A percentile compares a stretch with the other conserved stretches of the same genome.
phyloP scores from a whole-genome alignment of 2,113 vertebrate genomes.

The Notechis scutatus region DNA sequence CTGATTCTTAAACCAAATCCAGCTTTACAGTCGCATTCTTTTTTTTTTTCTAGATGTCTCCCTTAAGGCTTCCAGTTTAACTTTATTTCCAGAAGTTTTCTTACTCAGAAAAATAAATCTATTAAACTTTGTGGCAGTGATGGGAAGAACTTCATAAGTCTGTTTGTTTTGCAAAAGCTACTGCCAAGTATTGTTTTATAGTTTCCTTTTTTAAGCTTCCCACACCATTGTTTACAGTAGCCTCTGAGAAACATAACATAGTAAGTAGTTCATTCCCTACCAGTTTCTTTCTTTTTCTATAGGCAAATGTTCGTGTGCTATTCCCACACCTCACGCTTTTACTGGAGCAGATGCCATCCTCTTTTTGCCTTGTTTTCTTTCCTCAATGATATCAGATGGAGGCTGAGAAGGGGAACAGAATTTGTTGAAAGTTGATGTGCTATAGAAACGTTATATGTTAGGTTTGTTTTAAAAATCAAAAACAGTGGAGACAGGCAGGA shows the following conservation, averaged over 20 bases:
- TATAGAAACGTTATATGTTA: slow-evolving; percentile 15
- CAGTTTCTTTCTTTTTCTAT: slow-evolving; percentile 54
- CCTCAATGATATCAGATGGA: slow-evolving; percentile 23
- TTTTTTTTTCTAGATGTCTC: not conserved
- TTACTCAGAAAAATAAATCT: slow-evolving; percentile 46
- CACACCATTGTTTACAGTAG: slow-evolving; percentile 56
- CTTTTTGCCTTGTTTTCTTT: slow-evolving; percentile 55
- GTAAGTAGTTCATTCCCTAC: slow-evolving; percentile 47
- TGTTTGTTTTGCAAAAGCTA: slow-evolving; percentile 57
- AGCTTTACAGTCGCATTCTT: not conserved
- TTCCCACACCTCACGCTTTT: slow-evolving; percentile 53
- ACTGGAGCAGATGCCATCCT: slow-evolving; percentile 48
- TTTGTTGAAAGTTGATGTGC: slow-evolving; percentile 19
- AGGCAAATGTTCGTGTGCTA: slow-evolving; percentile 43
- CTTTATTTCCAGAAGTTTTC: slow-evolving; percentile 43
- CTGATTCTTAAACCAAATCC: slow-evolving; percentile 8
- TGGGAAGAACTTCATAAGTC: slow-evolving; percentile 58
- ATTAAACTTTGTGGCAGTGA: slow-evolving; percentile 53
- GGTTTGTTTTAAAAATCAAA: not conserved
- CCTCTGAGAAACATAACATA: slow-evolving; percentile 56
- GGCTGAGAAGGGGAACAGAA: slow-evolving; percentile 31
- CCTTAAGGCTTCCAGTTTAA: slow-evolving; percentile 26
- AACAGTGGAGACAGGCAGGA: not conserved
- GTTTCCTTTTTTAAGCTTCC: slow-evolving; percentile 47
- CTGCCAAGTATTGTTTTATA: slow-evolving; percentile 66